phyloP scores from a whole-genome alignment of 2,888 invertebrate genomes.

The Serripes groenlandicus region DNA sequence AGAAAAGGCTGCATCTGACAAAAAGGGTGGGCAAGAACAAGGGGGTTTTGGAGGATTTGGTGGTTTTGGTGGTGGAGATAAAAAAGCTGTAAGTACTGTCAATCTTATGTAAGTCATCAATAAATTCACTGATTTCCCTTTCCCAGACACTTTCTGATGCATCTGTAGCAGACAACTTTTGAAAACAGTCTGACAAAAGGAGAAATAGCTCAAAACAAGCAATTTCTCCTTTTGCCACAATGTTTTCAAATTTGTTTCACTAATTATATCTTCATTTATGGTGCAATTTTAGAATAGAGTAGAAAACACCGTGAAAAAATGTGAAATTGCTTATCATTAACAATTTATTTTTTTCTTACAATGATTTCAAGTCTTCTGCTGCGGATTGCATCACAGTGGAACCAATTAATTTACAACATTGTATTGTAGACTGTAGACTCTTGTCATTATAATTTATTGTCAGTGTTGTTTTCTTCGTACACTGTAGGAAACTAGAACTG shows the following conservation, averaged over 20 bases:
- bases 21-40: slow-evolving; percentile 70
- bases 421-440: too few species aligned
- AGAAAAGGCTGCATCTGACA: slow-evolving; percentile 70
- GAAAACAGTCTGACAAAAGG: not conserved
- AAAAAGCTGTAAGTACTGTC: slow-evolving; percentile 1
- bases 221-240: not conserved
- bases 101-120: too few species aligned
- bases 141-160: too few species aligned
- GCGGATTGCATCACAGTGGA: too few species aligned
- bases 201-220: not conserved
- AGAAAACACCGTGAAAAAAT: not conserved
- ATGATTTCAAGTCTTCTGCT: not conserved
- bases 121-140: too few species aligned
- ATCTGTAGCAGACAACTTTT: too few species aligned
- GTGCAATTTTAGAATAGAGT: too few species aligned
- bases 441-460: too few species aligned
- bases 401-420: too few species aligned
- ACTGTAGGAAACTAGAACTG: slow-evolving; percentile 38
- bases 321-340: not conserved
- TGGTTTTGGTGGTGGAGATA: slow-evolving; percentile 54
- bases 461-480: too few species aligned
- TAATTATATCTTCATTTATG: too few species aligned
- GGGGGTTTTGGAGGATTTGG: slow-evolving; percentile 74
- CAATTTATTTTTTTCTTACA: not conserved
- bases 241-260: not conserved